Base-by-base conservation (phyloP, 2,888 invertebrate genomes). In the Drosophila peninsularis region DNA sequence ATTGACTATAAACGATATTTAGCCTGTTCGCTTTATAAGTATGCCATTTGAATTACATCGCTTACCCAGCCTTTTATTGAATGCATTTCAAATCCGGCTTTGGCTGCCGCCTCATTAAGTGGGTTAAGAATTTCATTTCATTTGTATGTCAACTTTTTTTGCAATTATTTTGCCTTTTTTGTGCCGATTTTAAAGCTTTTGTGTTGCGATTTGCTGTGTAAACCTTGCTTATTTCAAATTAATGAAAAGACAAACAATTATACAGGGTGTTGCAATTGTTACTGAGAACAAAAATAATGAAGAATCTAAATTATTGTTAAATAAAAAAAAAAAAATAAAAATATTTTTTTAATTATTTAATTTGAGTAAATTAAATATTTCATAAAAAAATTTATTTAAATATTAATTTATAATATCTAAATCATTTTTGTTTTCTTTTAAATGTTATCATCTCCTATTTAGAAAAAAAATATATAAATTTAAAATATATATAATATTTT, bases 251-350 rank as follows among this genome's bases (percentile, higher is more conserved):
- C n/a, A 6, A 4, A 50, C 21, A 2, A 2, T 6, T 37, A 11
- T 37, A 45, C 61, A 76, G 77, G 74, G 77, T 74, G 61, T 7
- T 49, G 7, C 45, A 36, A 2, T 6, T 58, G 14, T 37, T 52
- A 55, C 5, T 32, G 14, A 14, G 11, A 34, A 17, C 0, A 21
- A 10, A 5, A 14, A n/a, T 19, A 1, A 1, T 9, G 5, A 14
- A 7, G 2, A n/a, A n/a, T 14, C 6, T 19, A 5, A 41, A 3
- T 17, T 39, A 17, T 19, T 41, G 7, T 1, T n/a, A n/a, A 41
- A 41, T 19, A 10, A 39, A 17, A 39, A 39, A 10, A n/a, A 9
- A 39, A 17, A 39, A 37, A 2, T 3, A 2, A n/a, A n/a, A n/a
- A n/a, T n/a, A n/a, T n/a, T n/a, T n/a, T n/a, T 24, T 24, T 5